Evolutionary conservation across 2,888 invertebrate species (phyloP), one percentile per base, ranked within the genome.

Genomic region (Seladonia tumulorum): DNA sequence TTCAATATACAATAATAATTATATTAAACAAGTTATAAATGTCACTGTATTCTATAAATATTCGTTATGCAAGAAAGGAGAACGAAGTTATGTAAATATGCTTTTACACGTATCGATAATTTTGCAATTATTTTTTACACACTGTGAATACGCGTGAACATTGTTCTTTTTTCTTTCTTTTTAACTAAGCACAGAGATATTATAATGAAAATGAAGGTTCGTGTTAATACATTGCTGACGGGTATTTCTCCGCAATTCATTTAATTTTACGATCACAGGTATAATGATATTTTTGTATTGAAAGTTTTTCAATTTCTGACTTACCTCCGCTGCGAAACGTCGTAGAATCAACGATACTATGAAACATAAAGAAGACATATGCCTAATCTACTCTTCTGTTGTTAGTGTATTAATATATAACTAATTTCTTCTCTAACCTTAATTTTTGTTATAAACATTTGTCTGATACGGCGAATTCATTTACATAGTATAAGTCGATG

Each of bases 61-160:
- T 81, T 45, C 75, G 81, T n/a, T 47, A 39, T 57, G 35, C 74
- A 53, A 76, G 77, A 82, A 87, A 60, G 81, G 71, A 76, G 81
- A 82, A 88, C 78, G 79, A 85, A 80, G 85, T 82, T 85, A 88
- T 88, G 89, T 90, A 90, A 85, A 90, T 90, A 90, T 84, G 76
- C 72, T 86, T 83, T 87, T 81, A 60, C 81, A 72, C 60, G 76
- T 76, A 75, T 25, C 70, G 72, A 82, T 80, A 14, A 71, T 78
- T 76, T 87, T 66, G 22, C 76, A 80, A 83, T 76, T 39, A 66
- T 75, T 77, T 72, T 80, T 57, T 68, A 68, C 14, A 10, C 77
- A 77, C 53, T 85, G 77, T 86, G 71, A 75, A 80, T 81, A 78
- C 39, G 49, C 39, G 49, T 75, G 70, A 79, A 78, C 42, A 60